Percentiles rank a stretch among this genome's conserved stretches.
phyloP scores from a whole-genome alignment of 2,113 vertebrate species.

The Hyperopisus bebe region DNA sequence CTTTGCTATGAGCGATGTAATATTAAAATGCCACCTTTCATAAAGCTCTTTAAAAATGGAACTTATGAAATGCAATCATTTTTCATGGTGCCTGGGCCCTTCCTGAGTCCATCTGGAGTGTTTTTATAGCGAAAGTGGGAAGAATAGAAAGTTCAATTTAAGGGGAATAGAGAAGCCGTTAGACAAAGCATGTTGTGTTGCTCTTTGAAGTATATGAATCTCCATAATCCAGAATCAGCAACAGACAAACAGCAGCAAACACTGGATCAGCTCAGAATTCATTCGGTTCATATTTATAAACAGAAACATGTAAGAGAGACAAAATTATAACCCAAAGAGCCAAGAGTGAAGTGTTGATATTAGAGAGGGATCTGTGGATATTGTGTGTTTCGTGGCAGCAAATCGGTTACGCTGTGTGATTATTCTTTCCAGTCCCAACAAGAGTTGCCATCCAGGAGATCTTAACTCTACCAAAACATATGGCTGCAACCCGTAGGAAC shows the following conservation, averaged over 20 bases:
- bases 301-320: not conserved
- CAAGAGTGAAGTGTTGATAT: not conserved
- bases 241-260: not conserved
- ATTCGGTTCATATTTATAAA: not conserved
- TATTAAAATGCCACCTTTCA: not conserved
- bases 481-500: not conserved
- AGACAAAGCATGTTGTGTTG: not conserved
- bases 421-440: not conserved
- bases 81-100: not conserved
- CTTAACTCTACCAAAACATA: not conserved
- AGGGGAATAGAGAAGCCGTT: not conserved
- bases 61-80: not conserved
- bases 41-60: not conserved
- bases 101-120: not conserved
- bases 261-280: not conserved
- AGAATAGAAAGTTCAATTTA: not conserved
- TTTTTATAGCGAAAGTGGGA: not conserved
- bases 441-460: not conserved
- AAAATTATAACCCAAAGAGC: not conserved
- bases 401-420: not conserved
- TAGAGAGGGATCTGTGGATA: not conserved
- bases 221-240: not conserved
- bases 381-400: not conserved
- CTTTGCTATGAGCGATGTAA: not conserved
- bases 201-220: not conserved